These are phyloP conservation scores for Smittia sp. DNA, from an alignment of 2,888 invertebrate species.

Conservation along the genomic window DNA sequence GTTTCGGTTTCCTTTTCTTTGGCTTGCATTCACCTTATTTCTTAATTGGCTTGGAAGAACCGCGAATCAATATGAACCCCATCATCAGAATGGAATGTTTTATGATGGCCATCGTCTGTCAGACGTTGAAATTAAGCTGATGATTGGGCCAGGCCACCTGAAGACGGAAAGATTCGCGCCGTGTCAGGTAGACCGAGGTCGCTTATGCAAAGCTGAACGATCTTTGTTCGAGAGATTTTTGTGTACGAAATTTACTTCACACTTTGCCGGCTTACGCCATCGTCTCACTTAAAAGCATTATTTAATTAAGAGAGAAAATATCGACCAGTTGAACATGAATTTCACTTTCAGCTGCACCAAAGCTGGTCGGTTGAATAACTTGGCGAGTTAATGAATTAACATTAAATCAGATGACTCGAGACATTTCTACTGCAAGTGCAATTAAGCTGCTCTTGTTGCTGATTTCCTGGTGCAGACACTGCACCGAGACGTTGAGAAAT, in stretches of 20 bases:
- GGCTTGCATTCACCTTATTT: background rate
- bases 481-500: background rate
- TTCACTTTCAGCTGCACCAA: slow-evolving; percentile 2
- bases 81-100: slow-evolving; percentile 1
- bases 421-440: no score
- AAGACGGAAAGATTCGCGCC: no score
- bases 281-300: no score
- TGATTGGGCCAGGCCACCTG: background rate
- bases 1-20: background rate
- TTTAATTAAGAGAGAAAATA: background rate
- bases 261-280: background rate
- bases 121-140: no score
- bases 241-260: background rate
- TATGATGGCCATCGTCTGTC: background rate
- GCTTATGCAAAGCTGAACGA: background rate
- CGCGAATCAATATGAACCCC: background rate
- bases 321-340: background rate
- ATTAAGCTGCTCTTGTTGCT: no score
- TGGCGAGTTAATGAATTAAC: background rate
- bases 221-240: background rate
- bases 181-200: background rate
- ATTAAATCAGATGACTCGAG: background rate
- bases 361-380: background rate
- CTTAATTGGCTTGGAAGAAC: slow-evolving; percentile 3
- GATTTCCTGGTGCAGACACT: background rate